These are phyloP conservation scores for zebrafish (Danio rerio) DNA, from an alignment of 2,113 vertebrate species.

Conservation along the genomic window DNA sequence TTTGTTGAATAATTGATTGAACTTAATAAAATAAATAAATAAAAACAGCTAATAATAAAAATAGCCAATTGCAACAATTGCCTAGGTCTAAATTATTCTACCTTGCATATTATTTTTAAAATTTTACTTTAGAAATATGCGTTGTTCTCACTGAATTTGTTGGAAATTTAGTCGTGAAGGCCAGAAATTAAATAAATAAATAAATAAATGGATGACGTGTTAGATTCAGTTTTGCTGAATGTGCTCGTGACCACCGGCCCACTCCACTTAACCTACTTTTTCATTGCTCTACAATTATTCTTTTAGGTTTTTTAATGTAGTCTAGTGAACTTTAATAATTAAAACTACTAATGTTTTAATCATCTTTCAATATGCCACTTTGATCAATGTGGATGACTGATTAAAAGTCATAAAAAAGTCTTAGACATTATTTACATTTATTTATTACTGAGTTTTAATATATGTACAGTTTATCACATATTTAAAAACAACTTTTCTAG, in stretches of 20 bases:
- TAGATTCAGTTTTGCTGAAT: constrained; percentile 11
- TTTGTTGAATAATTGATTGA: background rate
- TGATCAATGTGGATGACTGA: background rate
- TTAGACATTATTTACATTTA: background rate
- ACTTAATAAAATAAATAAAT: too few species aligned
- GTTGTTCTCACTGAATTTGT: background rate
- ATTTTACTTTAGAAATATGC: background rate
- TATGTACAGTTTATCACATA: background rate
- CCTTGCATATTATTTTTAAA: too few species aligned
- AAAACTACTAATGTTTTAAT: background rate
- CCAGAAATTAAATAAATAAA: too few species aligned
- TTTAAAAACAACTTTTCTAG: background rate
- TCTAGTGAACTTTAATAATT: background rate
- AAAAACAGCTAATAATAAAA: background rate
- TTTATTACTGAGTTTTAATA: background rate
- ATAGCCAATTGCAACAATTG: background rate
- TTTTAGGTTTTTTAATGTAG: background rate
- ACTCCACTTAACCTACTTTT: constrained; percentile 12
- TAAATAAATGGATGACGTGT: background rate
- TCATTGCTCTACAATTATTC: background rate
- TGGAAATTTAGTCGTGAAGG: background rate
- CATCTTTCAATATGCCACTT: background rate
- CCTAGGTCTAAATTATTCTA: background rate
- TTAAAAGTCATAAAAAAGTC: background rate
- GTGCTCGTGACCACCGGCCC: constrained; percentile 7